These are phyloP conservation scores for Netelia fuscicornis DNA, from an alignment of 2,888 invertebrate genomes.

Conservation along the genomic window DNA sequence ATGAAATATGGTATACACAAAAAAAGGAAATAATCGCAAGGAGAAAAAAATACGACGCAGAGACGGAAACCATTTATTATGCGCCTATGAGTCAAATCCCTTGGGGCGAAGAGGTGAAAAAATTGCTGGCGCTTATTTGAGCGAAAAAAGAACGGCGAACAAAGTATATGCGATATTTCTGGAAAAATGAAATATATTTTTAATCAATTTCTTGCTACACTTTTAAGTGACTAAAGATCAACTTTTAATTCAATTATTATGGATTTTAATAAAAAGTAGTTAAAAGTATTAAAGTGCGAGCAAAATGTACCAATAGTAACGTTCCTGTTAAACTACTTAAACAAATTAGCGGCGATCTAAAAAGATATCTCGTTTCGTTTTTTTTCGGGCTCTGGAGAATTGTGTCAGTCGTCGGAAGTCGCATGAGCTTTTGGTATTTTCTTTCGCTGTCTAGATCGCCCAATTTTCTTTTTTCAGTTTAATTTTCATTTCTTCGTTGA, in stretches of 20 bases:
- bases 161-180: background rate
- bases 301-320: conserved; percentile 9
- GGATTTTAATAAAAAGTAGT: too few relatives aligned
- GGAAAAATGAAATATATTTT: background rate
- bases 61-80: conserved; percentile 31
- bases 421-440: conserved; percentile 24
- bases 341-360: conserved; percentile 70
- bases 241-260: background rate
- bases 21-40: background rate
- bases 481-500: conserved; percentile 38
- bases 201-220: background rate
- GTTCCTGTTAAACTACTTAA: conserved; percentile 58
- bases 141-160: background rate
- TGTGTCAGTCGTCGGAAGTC: conserved; percentile 25
- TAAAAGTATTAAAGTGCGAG: too few relatives aligned
- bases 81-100: conserved; percentile 1
- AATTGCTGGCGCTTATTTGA: background rate
- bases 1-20: conserved; percentile 8
- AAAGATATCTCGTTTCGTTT: background rate
- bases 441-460: conserved; percentile 25
- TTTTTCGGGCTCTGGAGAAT: conserved; percentile 5
- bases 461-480: conserved; percentile 4
- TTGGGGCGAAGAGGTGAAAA: background rate
- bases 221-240: too few relatives aligned
- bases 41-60: conserved; percentile 13